These are phyloP conservation scores for Cheilosia vulpina DNA, from an alignment of 2,888 invertebrate genomes.

Conservation along the genomic window DNA sequence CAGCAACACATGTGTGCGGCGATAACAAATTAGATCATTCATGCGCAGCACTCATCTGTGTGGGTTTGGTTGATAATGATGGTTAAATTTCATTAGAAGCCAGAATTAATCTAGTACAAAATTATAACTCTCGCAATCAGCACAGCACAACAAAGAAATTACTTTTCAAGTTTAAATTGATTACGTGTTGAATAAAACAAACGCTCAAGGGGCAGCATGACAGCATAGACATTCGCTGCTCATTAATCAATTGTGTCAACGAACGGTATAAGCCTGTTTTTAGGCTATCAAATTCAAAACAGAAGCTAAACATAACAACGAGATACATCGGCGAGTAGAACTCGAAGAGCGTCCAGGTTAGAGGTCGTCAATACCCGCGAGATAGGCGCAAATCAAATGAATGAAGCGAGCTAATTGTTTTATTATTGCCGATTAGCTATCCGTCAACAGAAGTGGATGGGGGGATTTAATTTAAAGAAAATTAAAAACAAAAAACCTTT, in stretches of 20 bases:
- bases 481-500: conserved; percentile 11
- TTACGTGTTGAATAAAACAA: background rate
- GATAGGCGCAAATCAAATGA: conserved; percentile 24
- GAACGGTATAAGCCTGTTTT: conserved; percentile 50
- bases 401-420: conserved; percentile 34
- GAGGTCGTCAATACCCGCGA: conserved; percentile 28
- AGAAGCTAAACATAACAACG: conserved; percentile 28
- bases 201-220: conserved; percentile 6
- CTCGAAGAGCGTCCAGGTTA: conserved; percentile 6
- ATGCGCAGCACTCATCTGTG: conserved; percentile 9
- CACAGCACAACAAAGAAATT: conserved; percentile 12
- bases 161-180: conserved; percentile 31
- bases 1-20: background rate
- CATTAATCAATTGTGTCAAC: conserved; percentile 61
- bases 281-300: conserved; percentile 3
- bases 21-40: conserved; percentile 42
- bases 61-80: background rate
- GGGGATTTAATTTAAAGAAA: background rate
- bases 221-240: background rate
- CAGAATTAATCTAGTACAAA: background rate
- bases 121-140: background rate
- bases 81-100: conserved; percentile 7
- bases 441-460: conserved; percentile 14
- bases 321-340: conserved; percentile 1
- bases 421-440: conserved; percentile 30